Percentiles rank a stretch among this genome's conserved stretches.
phyloP scores from a whole-genome alignment of 2,797 vertebrate species.

The Platalea minor region DNA sequence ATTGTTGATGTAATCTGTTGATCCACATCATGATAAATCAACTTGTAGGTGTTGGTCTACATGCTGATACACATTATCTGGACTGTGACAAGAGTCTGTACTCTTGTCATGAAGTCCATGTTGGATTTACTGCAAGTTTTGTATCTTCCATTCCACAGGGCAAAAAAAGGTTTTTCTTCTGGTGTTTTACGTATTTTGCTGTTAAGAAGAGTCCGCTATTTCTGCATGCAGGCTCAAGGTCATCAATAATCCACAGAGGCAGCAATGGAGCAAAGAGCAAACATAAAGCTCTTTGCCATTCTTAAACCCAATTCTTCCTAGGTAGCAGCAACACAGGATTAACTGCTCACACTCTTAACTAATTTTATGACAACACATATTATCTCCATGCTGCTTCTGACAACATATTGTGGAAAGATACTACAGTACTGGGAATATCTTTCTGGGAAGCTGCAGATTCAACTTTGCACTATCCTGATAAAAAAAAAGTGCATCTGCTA shows the following conservation, averaged over 20 bases:
- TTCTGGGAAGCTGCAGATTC: background rate
- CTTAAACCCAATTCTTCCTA: background rate
- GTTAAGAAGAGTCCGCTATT: background rate
- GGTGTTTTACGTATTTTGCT: background rate
- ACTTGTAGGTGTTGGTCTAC: background rate
- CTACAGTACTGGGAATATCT: background rate
- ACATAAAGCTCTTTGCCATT: background rate
- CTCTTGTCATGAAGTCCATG: background rate
- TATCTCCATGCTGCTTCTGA: background rate
- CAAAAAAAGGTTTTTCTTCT: background rate
- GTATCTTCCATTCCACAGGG: background rate
- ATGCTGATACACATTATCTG: background rate
- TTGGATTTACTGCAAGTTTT: background rate
- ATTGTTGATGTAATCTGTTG: background rate
- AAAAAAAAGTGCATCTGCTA: background rate
- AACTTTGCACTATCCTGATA: background rate
- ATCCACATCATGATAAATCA: background rate
- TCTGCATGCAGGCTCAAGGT: background rate
- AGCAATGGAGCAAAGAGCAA: background rate
- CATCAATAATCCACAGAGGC: background rate
- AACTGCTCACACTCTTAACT: background rate
- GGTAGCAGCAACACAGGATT: background rate
- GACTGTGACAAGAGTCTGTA: background rate
- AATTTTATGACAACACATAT: background rate
- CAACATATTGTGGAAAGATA: background rate